Percentiles rank a stretch among this genome's conserved stretches.
These are phyloP conservation scores for Sarcophilus harrisii DNA, from an alignment of 2,797 vertebrate species.

Conservation along the genomic window DNA sequence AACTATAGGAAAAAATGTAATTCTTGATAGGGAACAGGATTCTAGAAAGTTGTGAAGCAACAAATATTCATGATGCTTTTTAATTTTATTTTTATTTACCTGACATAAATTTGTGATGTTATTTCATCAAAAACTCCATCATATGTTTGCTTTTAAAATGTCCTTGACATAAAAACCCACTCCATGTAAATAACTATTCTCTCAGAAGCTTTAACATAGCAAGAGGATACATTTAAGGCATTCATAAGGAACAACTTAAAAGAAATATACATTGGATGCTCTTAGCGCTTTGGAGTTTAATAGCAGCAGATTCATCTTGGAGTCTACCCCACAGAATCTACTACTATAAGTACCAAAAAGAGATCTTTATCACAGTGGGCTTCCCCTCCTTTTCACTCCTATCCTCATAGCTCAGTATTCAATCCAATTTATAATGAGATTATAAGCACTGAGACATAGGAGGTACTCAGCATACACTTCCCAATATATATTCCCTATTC, in stretches of 20 bases:
- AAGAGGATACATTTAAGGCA: neutral
- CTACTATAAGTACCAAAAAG: neutral
- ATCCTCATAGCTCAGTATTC: neutral
- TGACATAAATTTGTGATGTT: neutral
- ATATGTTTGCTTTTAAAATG: neutral
- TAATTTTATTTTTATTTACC: neutral
- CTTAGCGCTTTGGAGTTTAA: neutral
- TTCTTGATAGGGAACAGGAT: neutral
- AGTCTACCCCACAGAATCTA: neutral
- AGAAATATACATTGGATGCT: neutral
- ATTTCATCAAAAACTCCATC: neutral
- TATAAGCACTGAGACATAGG: neutral
- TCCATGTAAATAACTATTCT: neutral
- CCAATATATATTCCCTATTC: neutral
- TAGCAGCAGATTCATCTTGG: neutral
- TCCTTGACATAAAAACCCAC: neutral
- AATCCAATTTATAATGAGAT: neutral
- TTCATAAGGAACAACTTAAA: neutral
- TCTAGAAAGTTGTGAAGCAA: neutral
- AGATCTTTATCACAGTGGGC: neutral
- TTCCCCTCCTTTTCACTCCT: neutral
- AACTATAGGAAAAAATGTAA: neutral
- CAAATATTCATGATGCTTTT: neutral
- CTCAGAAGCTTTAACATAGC: neutral
- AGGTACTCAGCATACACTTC: neutral